Evolutionary conservation across 2,113 vertebrate species (phyloP), one percentile per base, ranked within the genome.

Genomic region (Athene cunicularia): DNA sequence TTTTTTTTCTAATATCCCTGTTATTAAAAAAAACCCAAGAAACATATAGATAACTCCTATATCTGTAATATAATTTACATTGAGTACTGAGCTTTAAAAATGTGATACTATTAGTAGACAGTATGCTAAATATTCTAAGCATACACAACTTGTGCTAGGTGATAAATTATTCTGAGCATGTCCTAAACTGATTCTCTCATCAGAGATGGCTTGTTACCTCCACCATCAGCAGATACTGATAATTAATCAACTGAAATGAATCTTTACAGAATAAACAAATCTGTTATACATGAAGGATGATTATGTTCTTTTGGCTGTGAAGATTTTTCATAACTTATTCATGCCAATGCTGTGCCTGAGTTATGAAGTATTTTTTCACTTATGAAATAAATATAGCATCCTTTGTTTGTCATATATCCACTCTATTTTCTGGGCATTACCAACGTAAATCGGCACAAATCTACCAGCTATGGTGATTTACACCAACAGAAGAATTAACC

Each of bases 241-340:
- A 98, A 98, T 98, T 98, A 98, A 98, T 98, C 98, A 98, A 97
- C 97, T 98, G 98, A 97, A 98, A 98, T 96, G 97, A 98, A 98
- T 98, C 97, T 98, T 98, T 98, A 97, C 96, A 98, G 98, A 98
- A 98, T 98, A 98, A 98, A 98, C 98, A 98, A 98, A 98, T 98
- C 98, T 98, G 97, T 98, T 98, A 97, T 97, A 98, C 97, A 98
- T 98, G 98, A 98, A 97, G 96, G 97, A 97, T 98, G 98, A 98
- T 98, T 98, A 98, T 98, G 95, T 98, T 98, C 97, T 98, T 97
- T 98, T 98, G 97, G 95, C 95, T 97, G 95, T 96, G 97, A 98
- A 98, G 96, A 95, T 97, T 97, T 98, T 97, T 97, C 95, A 98
- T 98, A 97, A 98, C 97, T 98, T 98, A 98, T 98, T 98, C 98